phyloP scores from a whole-genome alignment of 2,797 vertebrate genomes.

The Tadarida brasiliensis region DNA sequence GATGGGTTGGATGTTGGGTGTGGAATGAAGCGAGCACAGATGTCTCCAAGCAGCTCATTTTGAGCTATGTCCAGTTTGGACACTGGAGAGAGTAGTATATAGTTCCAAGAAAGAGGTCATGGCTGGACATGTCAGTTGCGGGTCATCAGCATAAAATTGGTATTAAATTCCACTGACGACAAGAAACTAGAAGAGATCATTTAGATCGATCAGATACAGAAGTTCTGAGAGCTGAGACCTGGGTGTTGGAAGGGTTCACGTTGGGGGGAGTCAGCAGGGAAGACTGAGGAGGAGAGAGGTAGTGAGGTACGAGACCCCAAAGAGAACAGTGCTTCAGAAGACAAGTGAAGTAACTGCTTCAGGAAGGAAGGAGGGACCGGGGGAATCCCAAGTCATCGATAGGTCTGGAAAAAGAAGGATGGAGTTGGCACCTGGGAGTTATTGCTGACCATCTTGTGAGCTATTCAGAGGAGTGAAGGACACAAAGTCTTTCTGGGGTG shows the following conservation, averaged over 20 bases:
- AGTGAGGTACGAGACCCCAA: neutral
- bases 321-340: neutral
- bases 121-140: neutral
- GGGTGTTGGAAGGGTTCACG: neutral
- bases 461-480: neutral
- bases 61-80: neutral
- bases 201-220: neutral
- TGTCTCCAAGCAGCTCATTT: neutral
- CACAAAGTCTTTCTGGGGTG: neutral
- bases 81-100: neutral
- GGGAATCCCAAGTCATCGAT: neutral
- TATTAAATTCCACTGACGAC: neutral
- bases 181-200: neutral
- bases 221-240: neutral
- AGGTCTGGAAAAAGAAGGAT: neutral
- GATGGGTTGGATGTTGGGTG: neutral
- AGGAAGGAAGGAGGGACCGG: neutral
- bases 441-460: neutral
- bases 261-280: neutral
- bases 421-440: neutral
- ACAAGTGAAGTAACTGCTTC: neutral
- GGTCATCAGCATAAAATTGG: neutral
- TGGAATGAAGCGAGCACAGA: neutral
- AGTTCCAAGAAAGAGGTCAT: neutral
- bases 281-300: neutral